A percentile compares a stretch with the other conserved stretches of the same genome.
Evolutionary conservation across 1,140 invertebrate species (phyloP).

Genomic region (Bombus confusus): DNA sequence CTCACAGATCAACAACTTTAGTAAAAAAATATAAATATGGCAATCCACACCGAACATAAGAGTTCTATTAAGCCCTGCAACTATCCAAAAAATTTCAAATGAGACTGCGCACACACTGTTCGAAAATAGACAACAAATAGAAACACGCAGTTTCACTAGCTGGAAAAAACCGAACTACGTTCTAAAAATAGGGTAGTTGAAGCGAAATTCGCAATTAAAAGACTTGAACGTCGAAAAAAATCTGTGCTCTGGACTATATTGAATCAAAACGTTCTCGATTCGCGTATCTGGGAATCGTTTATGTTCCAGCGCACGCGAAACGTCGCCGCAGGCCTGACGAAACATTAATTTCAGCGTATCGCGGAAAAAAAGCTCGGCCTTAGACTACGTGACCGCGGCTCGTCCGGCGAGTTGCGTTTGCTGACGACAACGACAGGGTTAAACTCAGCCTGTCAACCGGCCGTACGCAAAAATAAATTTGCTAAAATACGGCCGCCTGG

Average conservation of each 20-base stretch:
- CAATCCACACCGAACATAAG: not conserved
- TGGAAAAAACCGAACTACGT: not conserved
- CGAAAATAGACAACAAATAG: not conserved
- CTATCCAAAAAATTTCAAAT: not conserved
- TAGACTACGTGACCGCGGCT: slow-evolving; percentile 28
- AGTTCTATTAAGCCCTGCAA: not conserved
- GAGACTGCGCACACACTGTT: not conserved
- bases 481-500: slow-evolving; percentile 13
- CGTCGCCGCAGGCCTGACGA: slow-evolving; percentile 6
- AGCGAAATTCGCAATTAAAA: not conserved
- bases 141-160: not conserved
- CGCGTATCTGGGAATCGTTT: not conserved
- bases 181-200: too few relatives aligned
- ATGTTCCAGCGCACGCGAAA: not conserved
- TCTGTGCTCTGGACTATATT: not conserved
- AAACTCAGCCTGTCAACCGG: slow-evolving; percentile 1
- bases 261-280: slow-evolving; percentile 8
- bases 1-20: not conserved
- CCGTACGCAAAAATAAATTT: slow-evolving; percentile 61
- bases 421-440: slow-evolving; percentile 14
- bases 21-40: not conserved
- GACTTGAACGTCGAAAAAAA: not conserved
- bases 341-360: not conserved
- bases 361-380: not conserved
- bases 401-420: not conserved